Conservation (phyloP, 2,888 invertebrate species). For the Cheilosia scutellata region DNA sequence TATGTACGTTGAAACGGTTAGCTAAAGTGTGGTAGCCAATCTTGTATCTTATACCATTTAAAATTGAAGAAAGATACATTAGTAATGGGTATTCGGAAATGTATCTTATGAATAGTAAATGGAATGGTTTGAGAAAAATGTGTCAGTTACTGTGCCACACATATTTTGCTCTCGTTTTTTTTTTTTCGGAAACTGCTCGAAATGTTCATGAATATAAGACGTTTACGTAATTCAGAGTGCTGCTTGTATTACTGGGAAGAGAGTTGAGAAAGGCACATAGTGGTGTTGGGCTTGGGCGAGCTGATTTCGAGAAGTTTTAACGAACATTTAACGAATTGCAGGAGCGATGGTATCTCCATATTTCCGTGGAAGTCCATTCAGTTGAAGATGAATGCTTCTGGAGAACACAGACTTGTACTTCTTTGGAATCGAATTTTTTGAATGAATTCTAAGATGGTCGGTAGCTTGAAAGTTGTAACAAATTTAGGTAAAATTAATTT, state of each 20-base stretch:
- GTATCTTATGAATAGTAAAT: slow-evolving; percentile 15
- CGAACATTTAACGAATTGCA: slow-evolving; percentile 19
- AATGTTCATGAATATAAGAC: slow-evolving; percentile 26
- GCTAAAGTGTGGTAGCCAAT: too few relatives aligned
- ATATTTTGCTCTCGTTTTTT: neutral
- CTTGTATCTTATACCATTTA: too few relatives aligned
- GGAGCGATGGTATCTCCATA: neutral
- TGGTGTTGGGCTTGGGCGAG: too few relatives aligned
- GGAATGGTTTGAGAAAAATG: slow-evolving; percentile 29
- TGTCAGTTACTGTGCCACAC: slow-evolving; percentile 55
- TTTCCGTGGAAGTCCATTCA: slow-evolving; percentile 1
- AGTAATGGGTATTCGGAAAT: slow-evolving; percentile 1
- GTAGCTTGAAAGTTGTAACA: too few relatives aligned
- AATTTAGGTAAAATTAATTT: too few relatives aligned
- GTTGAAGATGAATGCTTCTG: slow-evolving; percentile 20
- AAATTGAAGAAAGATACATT: too few relatives aligned
- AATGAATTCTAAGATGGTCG: neutral
- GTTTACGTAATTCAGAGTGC: slow-evolving; percentile 58
- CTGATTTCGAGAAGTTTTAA: slow-evolving; percentile 33
- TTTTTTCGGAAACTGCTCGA: slow-evolving; percentile 64
- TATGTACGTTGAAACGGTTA: neutral
- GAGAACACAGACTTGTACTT: neutral
- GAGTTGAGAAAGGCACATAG: neutral
- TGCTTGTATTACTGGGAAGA: neutral
- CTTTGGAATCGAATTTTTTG: neutral